Conservation (phyloP, 2,797 vertebrate genomes). For the Myotis daubentonii region DNA sequence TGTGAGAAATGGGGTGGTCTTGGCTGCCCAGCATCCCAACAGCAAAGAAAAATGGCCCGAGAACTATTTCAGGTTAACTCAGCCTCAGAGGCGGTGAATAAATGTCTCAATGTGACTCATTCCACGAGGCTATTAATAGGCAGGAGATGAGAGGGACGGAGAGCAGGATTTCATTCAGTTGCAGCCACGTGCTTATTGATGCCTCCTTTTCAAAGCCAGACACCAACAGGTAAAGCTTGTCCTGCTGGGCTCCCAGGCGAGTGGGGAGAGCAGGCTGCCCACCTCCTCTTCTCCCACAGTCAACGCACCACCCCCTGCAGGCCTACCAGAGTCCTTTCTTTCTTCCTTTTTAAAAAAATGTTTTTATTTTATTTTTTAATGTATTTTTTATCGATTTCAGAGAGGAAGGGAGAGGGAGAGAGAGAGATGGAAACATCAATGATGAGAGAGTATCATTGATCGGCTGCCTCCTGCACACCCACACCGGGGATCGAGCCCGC, state of each 20-base stretch:
- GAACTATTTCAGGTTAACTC: slow-evolving; percentile 78
- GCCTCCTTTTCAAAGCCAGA: neutral
- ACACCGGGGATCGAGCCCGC: no score
- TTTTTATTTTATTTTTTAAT: no score
- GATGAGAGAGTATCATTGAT: no score
- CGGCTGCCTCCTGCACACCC: no score
- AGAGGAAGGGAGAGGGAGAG: no score
- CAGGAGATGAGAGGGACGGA: slow-evolving; percentile 73
- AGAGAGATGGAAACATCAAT: no score
- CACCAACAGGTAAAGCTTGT: neutral
- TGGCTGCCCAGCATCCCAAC: slow-evolving; percentile 46
- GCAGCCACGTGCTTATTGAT: slow-evolving; percentile 42
- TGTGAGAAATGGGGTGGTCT: slow-evolving; percentile 52
- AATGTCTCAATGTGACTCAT: slow-evolving; percentile 78
- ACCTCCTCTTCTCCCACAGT: neutral
- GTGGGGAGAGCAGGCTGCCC: neutral
- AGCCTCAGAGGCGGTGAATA: slow-evolving; percentile 69
- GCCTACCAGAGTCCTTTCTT: neutral
- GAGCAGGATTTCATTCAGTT: slow-evolving; percentile 52
- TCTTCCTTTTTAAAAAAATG: no score
- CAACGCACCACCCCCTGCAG: fast-evolving
- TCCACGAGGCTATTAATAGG: slow-evolving; percentile 80
- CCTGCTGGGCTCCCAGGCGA: neutral
- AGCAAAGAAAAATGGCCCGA: slow-evolving; percentile 74
- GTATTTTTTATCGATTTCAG: no score